Conservation (phyloP, 2,888 invertebrate genomes). For the Monoplex corrugatus region DNA sequence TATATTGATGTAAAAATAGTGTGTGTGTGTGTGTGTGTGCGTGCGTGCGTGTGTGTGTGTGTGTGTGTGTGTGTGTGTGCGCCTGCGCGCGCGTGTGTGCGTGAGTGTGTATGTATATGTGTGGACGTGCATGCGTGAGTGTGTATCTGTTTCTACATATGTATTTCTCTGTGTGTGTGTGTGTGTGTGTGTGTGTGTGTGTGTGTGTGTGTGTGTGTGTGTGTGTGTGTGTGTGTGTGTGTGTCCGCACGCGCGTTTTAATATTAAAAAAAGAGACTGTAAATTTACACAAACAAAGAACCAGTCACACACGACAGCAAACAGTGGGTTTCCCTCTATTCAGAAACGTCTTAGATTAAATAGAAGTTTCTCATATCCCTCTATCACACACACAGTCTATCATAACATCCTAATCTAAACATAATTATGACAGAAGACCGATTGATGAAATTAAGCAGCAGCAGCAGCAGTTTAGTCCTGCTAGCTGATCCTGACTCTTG, state of each 20-base stretch:
- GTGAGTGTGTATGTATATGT: not conserved
- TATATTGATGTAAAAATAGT: not conserved
- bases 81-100: not conserved
- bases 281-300: no score
- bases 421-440: no score
- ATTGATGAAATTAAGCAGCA: no score
- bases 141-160: not conserved
- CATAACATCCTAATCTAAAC: no score
- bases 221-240: not conserved
- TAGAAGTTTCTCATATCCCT: not conserved
- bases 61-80: not conserved
- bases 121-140: not conserved
- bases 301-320: no score
- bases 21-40: not conserved
- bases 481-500: no score
- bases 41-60: not conserved
- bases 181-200: not conserved
- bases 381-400: not conserved
- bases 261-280: no score
- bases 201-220: not conserved
- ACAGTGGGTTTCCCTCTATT: not conserved
- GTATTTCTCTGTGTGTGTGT: not conserved
- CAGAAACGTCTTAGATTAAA: not conserved
- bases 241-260: not conserved
- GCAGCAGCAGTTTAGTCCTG: no score